phyloP scores from a whole-genome alignment of 1,140 invertebrate species.

The Coelopa frigida region DNA sequence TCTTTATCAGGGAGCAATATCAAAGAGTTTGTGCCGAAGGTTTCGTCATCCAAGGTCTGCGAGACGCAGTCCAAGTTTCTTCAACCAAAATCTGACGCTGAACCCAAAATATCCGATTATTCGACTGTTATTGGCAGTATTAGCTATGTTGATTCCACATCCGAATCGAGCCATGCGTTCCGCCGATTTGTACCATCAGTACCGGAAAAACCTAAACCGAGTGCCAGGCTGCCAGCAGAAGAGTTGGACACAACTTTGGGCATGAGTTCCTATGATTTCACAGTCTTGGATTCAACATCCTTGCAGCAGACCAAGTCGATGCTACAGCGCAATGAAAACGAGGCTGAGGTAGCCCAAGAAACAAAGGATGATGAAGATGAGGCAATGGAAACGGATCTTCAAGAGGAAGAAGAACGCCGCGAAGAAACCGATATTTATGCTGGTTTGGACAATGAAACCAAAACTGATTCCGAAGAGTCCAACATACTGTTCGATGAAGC shows the following conservation, averaged over 20 bases:
- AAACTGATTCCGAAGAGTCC: too few relatives aligned
- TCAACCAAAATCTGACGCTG: too few relatives aligned
- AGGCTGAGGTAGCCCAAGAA: not conserved
- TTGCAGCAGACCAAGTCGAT: constrained; percentile 5
- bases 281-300: constrained; percentile 3
- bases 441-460: too few relatives aligned
- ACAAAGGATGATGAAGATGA: not conserved
- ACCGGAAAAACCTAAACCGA: not conserved
- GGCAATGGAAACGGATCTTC: constrained; percentile 1
- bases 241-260: constrained; percentile 32
- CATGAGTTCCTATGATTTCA: constrained; percentile 34
- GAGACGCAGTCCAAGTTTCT: constrained; percentile 10
- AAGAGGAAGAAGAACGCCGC: too few relatives aligned
- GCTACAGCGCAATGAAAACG: constrained; percentile 1
- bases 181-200: too few relatives aligned
- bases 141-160: too few relatives aligned
- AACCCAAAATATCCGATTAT: too few relatives aligned
- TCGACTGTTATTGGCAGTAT: too few relatives aligned
- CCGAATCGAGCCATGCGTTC: too few relatives aligned
- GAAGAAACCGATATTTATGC: too few relatives aligned
- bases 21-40: constrained; percentile 25
- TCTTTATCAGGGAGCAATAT: too few relatives aligned
- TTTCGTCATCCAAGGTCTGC: constrained; percentile 34
- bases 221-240: not conserved
- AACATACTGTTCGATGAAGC: too few relatives aligned